Evolutionary conservation across 1,140 invertebrate species (phyloP).

Genomic region (Sitodiplosis mosellana): DNA sequence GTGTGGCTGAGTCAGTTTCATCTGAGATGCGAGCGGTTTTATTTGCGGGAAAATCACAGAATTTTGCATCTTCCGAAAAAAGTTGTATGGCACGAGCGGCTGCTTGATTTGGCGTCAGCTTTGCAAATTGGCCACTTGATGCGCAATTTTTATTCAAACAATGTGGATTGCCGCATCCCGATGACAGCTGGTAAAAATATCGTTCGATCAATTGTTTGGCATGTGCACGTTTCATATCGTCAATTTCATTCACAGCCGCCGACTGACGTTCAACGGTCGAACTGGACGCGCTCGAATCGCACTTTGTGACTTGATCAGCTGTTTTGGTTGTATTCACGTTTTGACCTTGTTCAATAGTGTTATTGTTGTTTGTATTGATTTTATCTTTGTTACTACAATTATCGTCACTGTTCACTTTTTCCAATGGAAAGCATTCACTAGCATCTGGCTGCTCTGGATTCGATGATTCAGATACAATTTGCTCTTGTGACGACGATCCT

Average conservation of each 20-base stretch:
- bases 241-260: slow-evolving; percentile 28
- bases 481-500: not conserved
- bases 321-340: not conserved
- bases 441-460: not conserved
- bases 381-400: not conserved
- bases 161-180: slow-evolving; percentile 71
- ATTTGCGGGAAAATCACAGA: slow-evolving; percentile 57
- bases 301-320: not conserved
- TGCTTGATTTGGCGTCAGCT: slow-evolving; percentile 70
- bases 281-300: not conserved
- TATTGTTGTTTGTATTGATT: not conserved
- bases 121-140: slow-evolving; percentile 66
- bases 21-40: slow-evolving; percentile 32
- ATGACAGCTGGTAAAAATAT: slow-evolving; percentile 80
- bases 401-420: not conserved
- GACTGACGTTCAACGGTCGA: no score
- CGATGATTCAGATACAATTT: not conserved
- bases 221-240: slow-evolving; percentile 72
- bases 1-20: not conserved
- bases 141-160: slow-evolving; percentile 77
- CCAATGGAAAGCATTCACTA: not conserved
- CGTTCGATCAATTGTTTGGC: slow-evolving; percentile 75
- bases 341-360: not conserved
- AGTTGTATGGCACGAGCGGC: slow-evolving; percentile 72
- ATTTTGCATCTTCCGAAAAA: slow-evolving; percentile 61